Percentiles rank a stretch among this genome's conserved stretches.
phyloP scores from a whole-genome alignment of 2,888 invertebrate species.

The Pecten maximus region DNA sequence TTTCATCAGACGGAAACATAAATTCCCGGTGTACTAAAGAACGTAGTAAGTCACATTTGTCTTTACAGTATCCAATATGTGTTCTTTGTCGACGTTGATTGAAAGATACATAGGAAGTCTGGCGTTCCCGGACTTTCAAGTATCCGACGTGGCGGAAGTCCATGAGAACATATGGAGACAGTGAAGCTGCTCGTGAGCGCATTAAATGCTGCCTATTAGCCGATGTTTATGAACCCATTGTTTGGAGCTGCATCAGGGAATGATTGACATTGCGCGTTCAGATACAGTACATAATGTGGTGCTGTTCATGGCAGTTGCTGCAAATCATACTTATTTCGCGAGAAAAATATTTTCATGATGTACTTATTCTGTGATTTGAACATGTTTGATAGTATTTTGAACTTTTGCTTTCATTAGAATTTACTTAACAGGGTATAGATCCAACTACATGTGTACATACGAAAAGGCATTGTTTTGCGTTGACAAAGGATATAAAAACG shows the following conservation, averaged over 20 bases:
- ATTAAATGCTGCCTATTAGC: neutral
- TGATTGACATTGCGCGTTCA: neutral
- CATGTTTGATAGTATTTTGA: no score
- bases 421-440: no score
- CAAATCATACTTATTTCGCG: no score
- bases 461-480: no score
- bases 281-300: no score
- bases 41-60: neutral
- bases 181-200: neutral
- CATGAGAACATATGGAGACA: neutral
- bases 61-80: neutral
- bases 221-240: neutral
- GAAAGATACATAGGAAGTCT: neutral
- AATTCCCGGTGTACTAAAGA: neutral
- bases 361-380: no score
- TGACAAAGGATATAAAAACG: no score
- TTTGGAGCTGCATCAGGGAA: neutral
- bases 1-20: neutral
- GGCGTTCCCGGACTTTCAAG: neutral
- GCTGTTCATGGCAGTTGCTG: no score
- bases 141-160: neutral
- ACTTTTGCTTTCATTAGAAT: no score
- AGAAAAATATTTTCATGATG: no score
- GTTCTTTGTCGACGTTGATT: neutral
- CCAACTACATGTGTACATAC: no score